phyloP scores from a whole-genome alignment of 2,888 invertebrate species.

The Euplagia quadripunctaria region DNA sequence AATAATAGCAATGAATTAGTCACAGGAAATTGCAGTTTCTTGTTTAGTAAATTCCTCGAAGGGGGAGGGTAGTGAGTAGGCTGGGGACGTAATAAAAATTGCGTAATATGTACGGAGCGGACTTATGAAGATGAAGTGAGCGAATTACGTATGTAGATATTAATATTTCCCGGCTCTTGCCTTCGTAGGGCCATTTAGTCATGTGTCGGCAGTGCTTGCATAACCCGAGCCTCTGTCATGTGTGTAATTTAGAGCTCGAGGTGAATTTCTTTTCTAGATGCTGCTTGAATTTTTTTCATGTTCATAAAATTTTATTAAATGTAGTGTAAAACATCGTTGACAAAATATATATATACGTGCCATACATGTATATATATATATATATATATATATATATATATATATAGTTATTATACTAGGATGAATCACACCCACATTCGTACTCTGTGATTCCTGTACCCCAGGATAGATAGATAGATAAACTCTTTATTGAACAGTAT shows the following conservation, averaged over 20 bases:
- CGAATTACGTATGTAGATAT: constrained; percentile 72
- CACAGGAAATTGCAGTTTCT: constrained; percentile 79
- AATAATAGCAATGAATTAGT: constrained; percentile 77
- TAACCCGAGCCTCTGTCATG: constrained; percentile 43
- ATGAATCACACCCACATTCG: too few species aligned
- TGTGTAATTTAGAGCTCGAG: constrained; percentile 29
- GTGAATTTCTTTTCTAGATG: constrained; percentile 5
- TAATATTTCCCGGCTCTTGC: constrained; percentile 61
- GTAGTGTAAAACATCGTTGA: too few species aligned
- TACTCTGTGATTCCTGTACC: too few species aligned
- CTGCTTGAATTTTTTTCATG: background rate
- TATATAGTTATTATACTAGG: too few species aligned
- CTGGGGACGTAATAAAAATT: constrained; percentile 68
- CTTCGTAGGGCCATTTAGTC: constrained; percentile 53
- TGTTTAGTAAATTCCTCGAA: constrained; percentile 75
- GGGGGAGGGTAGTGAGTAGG: constrained; percentile 49
- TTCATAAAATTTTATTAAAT: background rate
- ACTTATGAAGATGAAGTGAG: constrained; percentile 73
- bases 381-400: too few species aligned
- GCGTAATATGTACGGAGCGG: constrained; percentile 65
- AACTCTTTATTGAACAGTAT: too few species aligned
- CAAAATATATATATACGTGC: too few species aligned
- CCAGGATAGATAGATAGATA: too few species aligned
- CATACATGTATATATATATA: too few species aligned
- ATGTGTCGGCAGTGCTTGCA: constrained; percentile 40